phyloP scores from a whole-genome alignment of 2,888 invertebrate genomes.

The Parnassius glacialis region DNA sequence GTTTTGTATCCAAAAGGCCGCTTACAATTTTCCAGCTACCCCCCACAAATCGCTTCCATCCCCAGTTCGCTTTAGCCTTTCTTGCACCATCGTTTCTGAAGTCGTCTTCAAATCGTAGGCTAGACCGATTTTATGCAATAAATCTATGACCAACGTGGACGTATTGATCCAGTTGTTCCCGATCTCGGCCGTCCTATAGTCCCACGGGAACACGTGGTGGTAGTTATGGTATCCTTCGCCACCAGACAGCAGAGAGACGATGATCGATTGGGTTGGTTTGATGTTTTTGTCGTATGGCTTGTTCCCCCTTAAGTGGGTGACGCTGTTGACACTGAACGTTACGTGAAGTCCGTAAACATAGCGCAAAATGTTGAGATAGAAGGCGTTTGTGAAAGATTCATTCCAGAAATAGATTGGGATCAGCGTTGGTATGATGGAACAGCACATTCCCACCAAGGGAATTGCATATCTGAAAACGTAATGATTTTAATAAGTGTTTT shows the following conservation, averaged over 20 bases:
- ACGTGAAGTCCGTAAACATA: conserved; percentile 79
- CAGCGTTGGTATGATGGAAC: conserved; percentile 52
- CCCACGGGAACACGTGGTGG: too few relatives aligned
- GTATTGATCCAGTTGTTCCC: conserved; percentile 27
- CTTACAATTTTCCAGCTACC: conserved; percentile 3
- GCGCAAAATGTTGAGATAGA: conserved; percentile 64
- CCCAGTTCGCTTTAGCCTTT: conserved; percentile 34
- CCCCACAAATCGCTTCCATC: conserved; percentile 44
- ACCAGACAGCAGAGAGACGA: conserved; percentile 34
- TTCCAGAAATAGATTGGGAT: conserved; percentile 81
- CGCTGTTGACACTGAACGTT: background rate
- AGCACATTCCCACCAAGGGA: conserved; percentile 81
- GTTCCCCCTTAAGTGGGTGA: conserved; percentile 65
- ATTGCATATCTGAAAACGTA: conserved; percentile 75
- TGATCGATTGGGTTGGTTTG: conserved; percentile 37
- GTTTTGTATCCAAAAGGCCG: too few relatives aligned
- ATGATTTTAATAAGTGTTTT: too few relatives aligned
- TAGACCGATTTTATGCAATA: conserved; percentile 51
- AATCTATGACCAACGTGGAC: conserved; percentile 50
- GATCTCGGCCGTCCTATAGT: too few relatives aligned
- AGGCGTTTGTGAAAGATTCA: conserved; percentile 64
- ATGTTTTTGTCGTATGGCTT: conserved; percentile 66
- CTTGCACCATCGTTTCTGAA: conserved; percentile 32
- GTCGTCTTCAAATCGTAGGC: conserved; percentile 40
- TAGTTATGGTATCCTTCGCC: too few relatives aligned